Evolutionary conservation across 1,140 invertebrate genomes (phyloP).

Genomic region (Schlechtendalia chinensis): DNA sequence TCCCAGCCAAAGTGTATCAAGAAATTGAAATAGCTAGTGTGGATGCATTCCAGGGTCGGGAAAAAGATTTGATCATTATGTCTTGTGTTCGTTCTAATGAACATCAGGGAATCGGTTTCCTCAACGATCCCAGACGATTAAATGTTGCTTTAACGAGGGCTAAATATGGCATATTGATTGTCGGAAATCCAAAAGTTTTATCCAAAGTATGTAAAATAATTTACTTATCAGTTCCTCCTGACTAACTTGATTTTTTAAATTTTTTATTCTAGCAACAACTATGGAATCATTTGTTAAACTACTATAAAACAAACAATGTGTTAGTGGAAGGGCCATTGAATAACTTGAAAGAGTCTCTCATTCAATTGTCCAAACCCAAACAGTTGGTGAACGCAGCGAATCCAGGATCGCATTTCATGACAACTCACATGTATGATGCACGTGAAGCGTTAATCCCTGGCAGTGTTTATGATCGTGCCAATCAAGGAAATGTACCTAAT

Average conservation of each 20-base stretch:
- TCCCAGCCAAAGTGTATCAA: constrained; percentile 95
- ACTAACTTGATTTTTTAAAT: too few species aligned
- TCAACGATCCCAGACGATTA: constrained; percentile 94
- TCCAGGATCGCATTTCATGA: constrained; percentile 96
- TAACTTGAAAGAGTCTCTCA: constrained; percentile 94
- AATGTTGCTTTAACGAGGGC: constrained; percentile 98
- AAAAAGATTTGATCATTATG: constrained; percentile 99
- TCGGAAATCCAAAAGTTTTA: constrained; percentile 98
- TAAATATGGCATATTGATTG: constrained; percentile 97
- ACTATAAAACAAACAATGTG: constrained; percentile 97
- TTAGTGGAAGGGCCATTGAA: constrained; percentile 97
- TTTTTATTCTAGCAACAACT: constrained; percentile 67
- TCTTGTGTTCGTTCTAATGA: constrained; percentile 90
- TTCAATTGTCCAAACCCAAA: constrained; percentile 96
- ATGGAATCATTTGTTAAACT: constrained; percentile 97
- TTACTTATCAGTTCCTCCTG: not conserved
- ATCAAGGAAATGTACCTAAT: constrained; percentile 47
- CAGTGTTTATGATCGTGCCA: constrained; percentile 70
- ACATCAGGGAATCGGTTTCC: constrained; percentile 89
- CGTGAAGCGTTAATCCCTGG: constrained; percentile 86
- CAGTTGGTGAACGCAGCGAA: constrained; percentile 91
- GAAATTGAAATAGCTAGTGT: constrained; percentile 99
- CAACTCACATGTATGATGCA: constrained; percentile 89
- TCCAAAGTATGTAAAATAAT: constrained; percentile 67
- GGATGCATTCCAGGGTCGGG: constrained; percentile 95